phyloP scores from a whole-genome alignment of 2,888 invertebrate genomes.

The Molorchus minor region DNA sequence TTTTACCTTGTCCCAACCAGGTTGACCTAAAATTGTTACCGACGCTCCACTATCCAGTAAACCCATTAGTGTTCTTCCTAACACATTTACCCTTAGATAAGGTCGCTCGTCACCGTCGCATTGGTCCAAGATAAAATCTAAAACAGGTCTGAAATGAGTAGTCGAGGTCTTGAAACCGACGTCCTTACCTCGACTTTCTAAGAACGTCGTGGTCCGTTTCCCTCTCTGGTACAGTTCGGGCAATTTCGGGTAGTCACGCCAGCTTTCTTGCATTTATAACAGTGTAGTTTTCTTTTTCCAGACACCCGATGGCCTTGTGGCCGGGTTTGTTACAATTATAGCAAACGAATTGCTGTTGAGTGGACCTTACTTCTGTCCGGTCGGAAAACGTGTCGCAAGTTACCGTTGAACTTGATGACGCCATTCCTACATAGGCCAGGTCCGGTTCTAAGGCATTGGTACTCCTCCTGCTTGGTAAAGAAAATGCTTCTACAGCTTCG shows the following conservation, averaged over 20 bases:
- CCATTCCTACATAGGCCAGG: too few relatives aligned
- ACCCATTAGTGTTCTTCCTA: too few relatives aligned
- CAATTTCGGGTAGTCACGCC: background rate
- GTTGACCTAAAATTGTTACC: too few relatives aligned
- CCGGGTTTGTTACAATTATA: constrained; percentile 12
- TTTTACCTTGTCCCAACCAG: too few relatives aligned
- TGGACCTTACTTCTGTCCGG: background rate
- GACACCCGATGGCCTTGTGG: constrained; percentile 1
- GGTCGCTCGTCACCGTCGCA: constrained; percentile 9
- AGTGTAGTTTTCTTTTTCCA: background rate
- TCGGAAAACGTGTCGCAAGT: too few relatives aligned
- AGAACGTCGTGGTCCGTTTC: constrained; percentile 4
- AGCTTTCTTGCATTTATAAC: constrained; percentile 13
- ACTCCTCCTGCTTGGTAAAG: background rate
- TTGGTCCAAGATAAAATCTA: too few relatives aligned
- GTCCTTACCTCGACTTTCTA: constrained; percentile 8
- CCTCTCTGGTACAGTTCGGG: background rate
- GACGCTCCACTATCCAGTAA: background rate
- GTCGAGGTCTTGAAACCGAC: background rate
- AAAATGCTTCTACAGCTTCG: background rate
- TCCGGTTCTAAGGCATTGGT: constrained; percentile 10
- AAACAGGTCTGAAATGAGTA: constrained; percentile 1
- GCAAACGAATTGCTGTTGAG: background rate
- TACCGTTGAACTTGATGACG: too few relatives aligned
- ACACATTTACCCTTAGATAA: constrained; percentile 5